These are phyloP conservation scores for Neomorphus geoffroyi DNA, from an alignment of 2,797 vertebrate species.

Conservation along the genomic window DNA sequence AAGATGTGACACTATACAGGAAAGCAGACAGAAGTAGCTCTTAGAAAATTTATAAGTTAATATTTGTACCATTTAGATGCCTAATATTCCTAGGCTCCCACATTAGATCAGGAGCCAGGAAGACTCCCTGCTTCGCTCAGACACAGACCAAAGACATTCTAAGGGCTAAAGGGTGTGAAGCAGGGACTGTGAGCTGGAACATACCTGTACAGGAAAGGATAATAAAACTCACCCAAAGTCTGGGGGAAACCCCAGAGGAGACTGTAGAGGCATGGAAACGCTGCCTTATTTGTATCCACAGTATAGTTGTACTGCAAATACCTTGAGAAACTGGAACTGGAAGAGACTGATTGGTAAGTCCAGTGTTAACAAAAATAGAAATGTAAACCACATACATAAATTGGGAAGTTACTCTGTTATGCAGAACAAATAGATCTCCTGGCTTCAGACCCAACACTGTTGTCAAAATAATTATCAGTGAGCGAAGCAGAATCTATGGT, in stretches of 20 bases:
- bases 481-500: not conserved
- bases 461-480: not conserved
- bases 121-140: not conserved
- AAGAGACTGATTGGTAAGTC: not conserved
- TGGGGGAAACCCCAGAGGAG: not conserved
- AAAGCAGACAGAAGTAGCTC: not conserved
- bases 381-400: not conserved
- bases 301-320: not conserved
- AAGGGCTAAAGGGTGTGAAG: not conserved
- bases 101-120: not conserved
- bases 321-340: not conserved
- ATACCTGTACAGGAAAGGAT: not conserved
- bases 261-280: not conserved
- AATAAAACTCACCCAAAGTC: not conserved
- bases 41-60: not conserved
- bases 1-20: not conserved
- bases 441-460: not conserved
- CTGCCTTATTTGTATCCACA: not conserved
- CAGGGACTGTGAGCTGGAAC: not conserved
- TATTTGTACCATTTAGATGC: not conserved
- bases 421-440: slow-evolving; percentile 19
- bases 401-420: not conserved
- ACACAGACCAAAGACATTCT: not conserved
- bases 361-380: not conserved
- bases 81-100: not conserved